A percentile compares a stretch with the other conserved stretches of the same genome.
Conservation (phyloP, 2,113 vertebrate genomes). For the Martes martes region DNA sequence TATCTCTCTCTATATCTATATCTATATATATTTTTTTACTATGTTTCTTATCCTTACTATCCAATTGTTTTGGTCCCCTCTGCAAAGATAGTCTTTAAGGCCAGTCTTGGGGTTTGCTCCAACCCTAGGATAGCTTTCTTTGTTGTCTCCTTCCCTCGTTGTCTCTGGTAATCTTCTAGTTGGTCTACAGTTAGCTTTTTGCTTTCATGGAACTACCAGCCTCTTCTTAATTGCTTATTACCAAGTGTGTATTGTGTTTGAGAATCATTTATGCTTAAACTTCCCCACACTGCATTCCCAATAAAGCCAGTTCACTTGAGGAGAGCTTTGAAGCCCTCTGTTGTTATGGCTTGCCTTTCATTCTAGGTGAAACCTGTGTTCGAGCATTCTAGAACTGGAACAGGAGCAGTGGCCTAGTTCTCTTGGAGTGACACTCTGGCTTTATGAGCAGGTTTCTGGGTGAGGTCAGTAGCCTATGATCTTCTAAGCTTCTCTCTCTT, state of each 20-base stretch:
- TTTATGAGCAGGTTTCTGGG: neutral
- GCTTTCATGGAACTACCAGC: neutral
- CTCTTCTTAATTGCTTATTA: neutral
- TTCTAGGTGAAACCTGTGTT: neutral
- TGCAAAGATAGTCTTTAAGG: neutral
- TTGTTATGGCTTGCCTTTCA: neutral
- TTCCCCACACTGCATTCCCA: neutral
- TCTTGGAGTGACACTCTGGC: neutral
- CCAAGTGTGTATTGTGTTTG: neutral
- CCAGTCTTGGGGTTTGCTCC: neutral
- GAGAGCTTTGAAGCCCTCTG: neutral
- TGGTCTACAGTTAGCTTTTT: neutral
- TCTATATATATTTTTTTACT: neutral
- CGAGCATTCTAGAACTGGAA: neutral
- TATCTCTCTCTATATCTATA: no score
- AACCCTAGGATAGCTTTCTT: neutral
- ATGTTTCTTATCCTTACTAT: neutral
- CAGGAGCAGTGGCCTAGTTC: neutral
- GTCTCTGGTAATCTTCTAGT: neutral
- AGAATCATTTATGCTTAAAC: neutral
- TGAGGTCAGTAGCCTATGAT: neutral
- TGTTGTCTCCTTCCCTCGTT: neutral
- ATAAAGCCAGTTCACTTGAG: neutral
- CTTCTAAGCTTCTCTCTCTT: neutral
- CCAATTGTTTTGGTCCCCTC: neutral